phyloP scores from a whole-genome alignment of 1,140 invertebrate genomes.

The Paraescarpia echinospica region DNA sequence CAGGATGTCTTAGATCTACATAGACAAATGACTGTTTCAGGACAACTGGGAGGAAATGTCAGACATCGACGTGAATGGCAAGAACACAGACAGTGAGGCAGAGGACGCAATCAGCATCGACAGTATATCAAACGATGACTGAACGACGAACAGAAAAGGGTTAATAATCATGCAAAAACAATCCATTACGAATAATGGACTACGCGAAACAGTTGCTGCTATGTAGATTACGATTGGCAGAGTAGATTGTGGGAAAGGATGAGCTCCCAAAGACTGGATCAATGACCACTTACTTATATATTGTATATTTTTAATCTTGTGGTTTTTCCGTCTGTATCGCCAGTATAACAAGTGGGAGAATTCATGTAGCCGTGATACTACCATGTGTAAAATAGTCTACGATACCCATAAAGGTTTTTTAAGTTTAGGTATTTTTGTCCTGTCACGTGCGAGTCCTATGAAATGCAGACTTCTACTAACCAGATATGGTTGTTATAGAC shows the following conservation, averaged over 20 bases:
- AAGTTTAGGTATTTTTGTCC: neutral
- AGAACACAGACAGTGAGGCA: neutral
- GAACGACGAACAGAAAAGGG: neutral
- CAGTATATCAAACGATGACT: neutral
- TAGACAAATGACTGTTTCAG: neutral
- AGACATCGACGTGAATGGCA: conserved; percentile 25
- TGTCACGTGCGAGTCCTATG: neutral
- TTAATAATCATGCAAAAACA: neutral
- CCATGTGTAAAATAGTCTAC: no score
- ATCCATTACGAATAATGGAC: neutral
- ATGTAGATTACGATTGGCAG: neutral
- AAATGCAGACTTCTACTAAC: neutral
- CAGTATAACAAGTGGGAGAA: neutral
- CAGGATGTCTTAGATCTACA: neutral
- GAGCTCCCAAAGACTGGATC: neutral
- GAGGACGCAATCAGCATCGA: neutral
- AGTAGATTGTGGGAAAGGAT: neutral
- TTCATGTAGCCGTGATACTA: no score
- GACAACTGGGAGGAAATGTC: conserved; percentile 37
- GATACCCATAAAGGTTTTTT: no score
- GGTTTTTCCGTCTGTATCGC: neutral
- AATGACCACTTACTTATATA: neutral
- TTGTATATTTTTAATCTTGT: neutral
- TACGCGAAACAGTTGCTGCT: neutral
- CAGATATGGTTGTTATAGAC: neutral